These are phyloP conservation scores for Ceratosolen fusciceps DNA, from an alignment of 1,140 invertebrate species.

Conservation along the genomic window DNA sequence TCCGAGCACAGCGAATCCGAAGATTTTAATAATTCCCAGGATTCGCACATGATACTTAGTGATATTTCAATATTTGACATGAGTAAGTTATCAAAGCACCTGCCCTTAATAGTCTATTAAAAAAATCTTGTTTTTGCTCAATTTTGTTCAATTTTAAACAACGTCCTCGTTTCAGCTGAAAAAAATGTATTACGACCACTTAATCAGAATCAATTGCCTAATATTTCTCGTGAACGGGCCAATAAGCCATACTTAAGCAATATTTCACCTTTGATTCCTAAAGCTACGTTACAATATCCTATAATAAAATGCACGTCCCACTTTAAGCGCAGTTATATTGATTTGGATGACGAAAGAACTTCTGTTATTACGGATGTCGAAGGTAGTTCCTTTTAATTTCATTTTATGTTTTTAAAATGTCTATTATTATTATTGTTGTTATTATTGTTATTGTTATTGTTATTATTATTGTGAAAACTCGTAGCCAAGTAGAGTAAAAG, in stretches of 20 bases:
- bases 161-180: constrained; percentile 54
- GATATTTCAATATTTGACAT: constrained; percentile 56
- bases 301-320: constrained; percentile 72
- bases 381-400: constrained; percentile 65
- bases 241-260: constrained; percentile 59
- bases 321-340: constrained; percentile 74
- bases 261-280: constrained; percentile 65
- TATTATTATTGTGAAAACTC: background rate
- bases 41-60: constrained; percentile 52
- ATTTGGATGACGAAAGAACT: constrained; percentile 76
- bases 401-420: background rate
- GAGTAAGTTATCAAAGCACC: constrained; percentile 58
- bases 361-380: constrained; percentile 78
- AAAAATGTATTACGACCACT: constrained; percentile 67
- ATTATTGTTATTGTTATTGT: no score
- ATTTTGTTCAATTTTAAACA: background rate
- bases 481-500: background rate
- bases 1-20: constrained; percentile 69
- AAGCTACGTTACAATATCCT: constrained; percentile 66
- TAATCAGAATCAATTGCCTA: constrained; percentile 68
- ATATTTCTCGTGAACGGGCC: constrained; percentile 61
- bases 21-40: constrained; percentile 58
- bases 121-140: background rate
- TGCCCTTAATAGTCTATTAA: background rate
- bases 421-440: no score